Evolutionary conservation across 2,113 vertebrate genomes (phyloP).

Genomic region (Atherinomorus stipes): DNA sequence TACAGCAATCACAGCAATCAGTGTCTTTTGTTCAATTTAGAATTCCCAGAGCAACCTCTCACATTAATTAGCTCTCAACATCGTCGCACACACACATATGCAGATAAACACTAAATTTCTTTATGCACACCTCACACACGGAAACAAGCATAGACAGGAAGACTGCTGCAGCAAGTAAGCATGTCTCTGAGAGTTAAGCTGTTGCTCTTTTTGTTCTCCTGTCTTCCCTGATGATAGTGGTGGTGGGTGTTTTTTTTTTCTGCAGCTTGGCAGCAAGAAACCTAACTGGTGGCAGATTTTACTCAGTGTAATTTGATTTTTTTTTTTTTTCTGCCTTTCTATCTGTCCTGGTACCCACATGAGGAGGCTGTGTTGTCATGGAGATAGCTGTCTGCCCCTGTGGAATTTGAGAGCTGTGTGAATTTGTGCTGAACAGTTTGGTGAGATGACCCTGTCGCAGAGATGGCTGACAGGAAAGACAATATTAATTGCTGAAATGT

Average conservation of each 20-base stretch:
- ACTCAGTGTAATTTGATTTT: slow-evolving; percentile 77
- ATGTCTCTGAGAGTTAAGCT: slow-evolving; percentile 32
- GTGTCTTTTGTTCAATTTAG: slow-evolving; percentile 66
- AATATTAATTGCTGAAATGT: slow-evolving; percentile 1
- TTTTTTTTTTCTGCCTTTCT: slow-evolving; percentile 56
- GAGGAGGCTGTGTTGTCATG: slow-evolving; percentile 75
- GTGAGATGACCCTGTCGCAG: slow-evolving; percentile 29
- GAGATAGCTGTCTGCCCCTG: slow-evolving; percentile 60
- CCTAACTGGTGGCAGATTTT: slow-evolving; percentile 68
- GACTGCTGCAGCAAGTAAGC: slow-evolving; percentile 19
- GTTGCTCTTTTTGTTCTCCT: slow-evolving; percentile 54
- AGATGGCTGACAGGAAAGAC: slow-evolving; percentile 14
- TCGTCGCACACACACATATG: slow-evolving; percentile 34
- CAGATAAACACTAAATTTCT: slow-evolving; percentile 53
- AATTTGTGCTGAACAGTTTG: slow-evolving; percentile 11
- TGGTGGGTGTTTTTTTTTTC: slow-evolving; percentile 33
- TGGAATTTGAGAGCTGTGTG: slow-evolving; percentile 29
- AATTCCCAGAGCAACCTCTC: slow-evolving; percentile 66
- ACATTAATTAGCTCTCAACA: slow-evolving; percentile 73
- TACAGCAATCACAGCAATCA: slow-evolving; percentile 73
- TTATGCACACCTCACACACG: background rate
- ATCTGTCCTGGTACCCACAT: slow-evolving; percentile 33
- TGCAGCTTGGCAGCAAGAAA: slow-evolving; percentile 37
- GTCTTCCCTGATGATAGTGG: slow-evolving; percentile 27
- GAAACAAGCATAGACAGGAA: slow-evolving; percentile 7